phyloP scores from a whole-genome alignment of 2,797 vertebrate genomes.

The Sebastes hubbsi region DNA sequence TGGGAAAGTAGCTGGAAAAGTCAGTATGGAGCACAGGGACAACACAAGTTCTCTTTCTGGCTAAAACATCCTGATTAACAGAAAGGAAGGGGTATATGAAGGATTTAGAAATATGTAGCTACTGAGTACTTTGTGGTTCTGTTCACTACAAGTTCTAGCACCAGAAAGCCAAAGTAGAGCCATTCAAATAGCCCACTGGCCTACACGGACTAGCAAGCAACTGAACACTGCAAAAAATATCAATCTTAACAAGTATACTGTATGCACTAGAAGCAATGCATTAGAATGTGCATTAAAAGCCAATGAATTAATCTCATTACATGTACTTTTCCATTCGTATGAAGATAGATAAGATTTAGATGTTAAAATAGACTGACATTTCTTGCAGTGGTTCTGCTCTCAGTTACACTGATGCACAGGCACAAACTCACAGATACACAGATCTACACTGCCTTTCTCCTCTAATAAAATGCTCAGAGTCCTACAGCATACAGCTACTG shows the following conservation, averaged over 20 bases:
- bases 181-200: conserved; percentile 11
- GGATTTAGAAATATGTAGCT: neutral
- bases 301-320: neutral
- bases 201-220: conserved; percentile 1
- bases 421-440: conserved; percentile 10
- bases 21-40: neutral
- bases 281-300: neutral
- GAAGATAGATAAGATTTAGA: neutral
- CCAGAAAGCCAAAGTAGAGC: conserved; percentile 12
- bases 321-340: neutral
- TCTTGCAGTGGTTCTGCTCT: conserved; percentile 7
- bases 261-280: neutral
- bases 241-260: neutral
- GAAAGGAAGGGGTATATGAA: neutral
- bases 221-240: conserved; percentile 25
- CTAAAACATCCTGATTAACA: neutral
- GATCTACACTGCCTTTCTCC: neutral
- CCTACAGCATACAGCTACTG: conserved; percentile 31
- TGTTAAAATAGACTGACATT: neutral
- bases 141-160: neutral
- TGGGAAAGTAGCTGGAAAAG: conserved; percentile 10
- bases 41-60: neutral
- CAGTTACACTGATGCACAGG: neutral
- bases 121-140: neutral
- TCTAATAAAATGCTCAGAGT: neutral